These are phyloP conservation scores for Phacellophora camtschatica DNA, from an alignment of 30 jellyfish, hydroid and myxozoan genomes.

Conservation along the genomic window DNA sequence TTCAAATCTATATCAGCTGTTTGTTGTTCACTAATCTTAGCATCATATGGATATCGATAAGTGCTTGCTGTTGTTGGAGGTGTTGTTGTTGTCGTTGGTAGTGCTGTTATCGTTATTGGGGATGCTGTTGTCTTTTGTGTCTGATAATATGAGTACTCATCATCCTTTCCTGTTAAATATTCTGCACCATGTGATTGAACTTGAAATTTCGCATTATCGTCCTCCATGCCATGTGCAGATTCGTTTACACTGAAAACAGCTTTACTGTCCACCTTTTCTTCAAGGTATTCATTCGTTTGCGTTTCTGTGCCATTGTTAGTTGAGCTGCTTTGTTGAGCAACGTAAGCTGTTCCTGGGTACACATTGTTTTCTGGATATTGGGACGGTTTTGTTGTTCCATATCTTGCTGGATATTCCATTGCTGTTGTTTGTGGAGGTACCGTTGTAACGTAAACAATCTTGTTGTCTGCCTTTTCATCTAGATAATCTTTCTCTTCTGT, in stretches of 20 bases:
- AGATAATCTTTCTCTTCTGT: background rate
- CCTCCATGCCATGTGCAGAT: background rate
- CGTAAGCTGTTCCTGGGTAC: background rate
- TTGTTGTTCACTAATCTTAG: background rate
- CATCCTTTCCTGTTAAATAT: background rate
- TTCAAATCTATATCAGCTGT: too few species aligned
- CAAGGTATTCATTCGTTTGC: background rate
- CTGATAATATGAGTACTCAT: too few species aligned
- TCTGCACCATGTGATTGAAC: background rate
- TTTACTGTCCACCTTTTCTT: conserved; percentile 8
- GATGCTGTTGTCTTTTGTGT: background rate
- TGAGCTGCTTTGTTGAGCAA: background rate
- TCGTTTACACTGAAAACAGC: background rate
- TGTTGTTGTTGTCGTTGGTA: background rate
- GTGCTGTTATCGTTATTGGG: background rate
- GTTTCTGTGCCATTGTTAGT: background rate
- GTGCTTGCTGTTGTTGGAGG: conserved; percentile 1
- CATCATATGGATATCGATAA: background rate
- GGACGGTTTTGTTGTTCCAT: background rate
- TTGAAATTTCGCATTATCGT: background rate
- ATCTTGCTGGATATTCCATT: background rate
- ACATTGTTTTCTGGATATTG: background rate
- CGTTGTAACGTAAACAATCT: background rate
- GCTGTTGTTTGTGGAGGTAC: background rate
- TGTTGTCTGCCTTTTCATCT: background rate